Percentiles rank a stretch among this genome's conserved stretches.
Evolutionary conservation across 1,140 invertebrate genomes (phyloP).

Genomic region (Nephila pilipes): DNA sequence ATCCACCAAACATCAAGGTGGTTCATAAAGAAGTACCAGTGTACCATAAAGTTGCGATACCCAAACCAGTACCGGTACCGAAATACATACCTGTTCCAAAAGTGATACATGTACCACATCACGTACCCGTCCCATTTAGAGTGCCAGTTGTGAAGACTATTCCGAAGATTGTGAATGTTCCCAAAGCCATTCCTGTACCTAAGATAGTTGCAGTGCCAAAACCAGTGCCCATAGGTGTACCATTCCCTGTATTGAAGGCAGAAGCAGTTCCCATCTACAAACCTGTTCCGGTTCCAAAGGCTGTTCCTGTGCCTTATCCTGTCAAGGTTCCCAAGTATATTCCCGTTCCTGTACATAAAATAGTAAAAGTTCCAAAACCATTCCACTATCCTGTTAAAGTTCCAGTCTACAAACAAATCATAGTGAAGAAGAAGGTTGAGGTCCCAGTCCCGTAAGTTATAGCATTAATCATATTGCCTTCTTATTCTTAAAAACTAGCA

Average conservation of each 20-base stretch:
- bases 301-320: constrained; percentile 77
- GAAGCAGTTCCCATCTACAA: constrained; percentile 79
- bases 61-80: constrained; percentile 79
- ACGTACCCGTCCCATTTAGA: constrained; percentile 78
- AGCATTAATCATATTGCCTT: background rate
- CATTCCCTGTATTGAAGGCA: constrained; percentile 79
- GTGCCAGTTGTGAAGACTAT: constrained; percentile 78
- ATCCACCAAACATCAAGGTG: constrained; percentile 66
- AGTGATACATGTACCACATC: constrained; percentile 78
- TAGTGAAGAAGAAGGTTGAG: constrained; percentile 79
- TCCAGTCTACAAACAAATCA: constrained; percentile 79
- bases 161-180: constrained; percentile 79
- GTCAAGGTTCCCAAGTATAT: constrained; percentile 79
- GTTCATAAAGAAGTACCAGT: constrained; percentile 77
- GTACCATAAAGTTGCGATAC: constrained; percentile 79
- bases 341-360: constrained; percentile 79
- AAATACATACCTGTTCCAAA: constrained; percentile 78
- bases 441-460: constrained; percentile 79
- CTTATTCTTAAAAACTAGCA: background rate
- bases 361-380: constrained; percentile 79
- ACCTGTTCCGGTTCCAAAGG: constrained; percentile 77
- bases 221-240: constrained; percentile 79
- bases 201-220: constrained; percentile 79
- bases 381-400: constrained; percentile 79
- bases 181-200: constrained; percentile 79